A percentile compares a stretch with the other conserved stretches of the same genome.
Conservation (phyloP, 2,113 vertebrate species). For the Ceyx melanurus region DNA sequence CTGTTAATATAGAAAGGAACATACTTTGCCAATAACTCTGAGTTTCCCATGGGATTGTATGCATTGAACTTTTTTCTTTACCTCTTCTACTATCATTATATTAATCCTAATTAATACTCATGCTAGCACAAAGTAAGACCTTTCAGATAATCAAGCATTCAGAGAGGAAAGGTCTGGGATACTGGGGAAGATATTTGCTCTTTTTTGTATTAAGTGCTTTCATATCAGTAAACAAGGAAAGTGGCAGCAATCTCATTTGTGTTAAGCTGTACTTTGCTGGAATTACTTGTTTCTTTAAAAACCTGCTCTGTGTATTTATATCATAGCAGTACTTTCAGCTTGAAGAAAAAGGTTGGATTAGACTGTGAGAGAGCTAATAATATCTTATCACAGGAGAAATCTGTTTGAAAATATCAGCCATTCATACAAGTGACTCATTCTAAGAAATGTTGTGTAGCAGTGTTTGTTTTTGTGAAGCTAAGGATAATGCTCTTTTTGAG, state of each 20-base stretch:
- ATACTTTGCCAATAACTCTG: not conserved
- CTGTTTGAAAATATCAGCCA: not conserved
- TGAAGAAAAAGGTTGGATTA: not conserved
- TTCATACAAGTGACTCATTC: not conserved
- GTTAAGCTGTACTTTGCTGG: not conserved
- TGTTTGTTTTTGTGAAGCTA: not conserved
- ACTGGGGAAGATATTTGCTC: not conserved
- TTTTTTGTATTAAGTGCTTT: not conserved
- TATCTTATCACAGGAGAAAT: not conserved
- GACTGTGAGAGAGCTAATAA: not conserved
- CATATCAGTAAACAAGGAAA: not conserved
- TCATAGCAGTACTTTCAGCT: not conserved
- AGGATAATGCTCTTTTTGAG: not conserved
- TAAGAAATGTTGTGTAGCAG: not conserved
- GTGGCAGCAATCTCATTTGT: not conserved
- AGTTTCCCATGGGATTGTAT: not conserved
- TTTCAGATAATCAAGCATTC: not conserved
- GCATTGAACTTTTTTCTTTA: not conserved
- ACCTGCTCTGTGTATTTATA: not conserved
- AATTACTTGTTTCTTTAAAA: constrained; percentile 3
- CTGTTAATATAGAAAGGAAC: not conserved
- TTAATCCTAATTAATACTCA: not conserved
- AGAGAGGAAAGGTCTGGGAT: not conserved
- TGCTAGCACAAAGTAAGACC: not conserved
- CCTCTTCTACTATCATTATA: not conserved